Evolutionary conservation across 2,888 invertebrate species (phyloP), one percentile per base, ranked within the genome.

Genomic region (Diogma glabrata): DNA sequence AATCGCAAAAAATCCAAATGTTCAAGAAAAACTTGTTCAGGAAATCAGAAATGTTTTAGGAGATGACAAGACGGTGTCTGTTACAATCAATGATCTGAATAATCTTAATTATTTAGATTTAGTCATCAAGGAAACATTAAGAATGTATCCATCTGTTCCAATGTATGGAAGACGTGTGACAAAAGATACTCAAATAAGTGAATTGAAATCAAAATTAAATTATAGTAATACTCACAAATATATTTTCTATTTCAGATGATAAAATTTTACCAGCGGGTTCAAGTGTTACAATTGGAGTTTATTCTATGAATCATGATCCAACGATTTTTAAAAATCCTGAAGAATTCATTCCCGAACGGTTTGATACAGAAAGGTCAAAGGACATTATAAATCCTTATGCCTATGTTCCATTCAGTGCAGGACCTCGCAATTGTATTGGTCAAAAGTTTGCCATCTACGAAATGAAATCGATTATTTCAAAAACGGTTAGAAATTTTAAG

Each of bases 261-360:
- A n/a, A n/a, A n/a, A n/a, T n/a, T n/a, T n/a, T 43, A 22, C 43
- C 43, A 5, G 23, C 14, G 20, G 43, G 43, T 7, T 14, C 43
- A 22, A 22, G 23, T 22, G 14, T 43, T 43, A 7, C n/a, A 22
- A 43, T 22, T 43, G n/a, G 14, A 14, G n/a, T 43, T 20, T 43
- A 43, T 22, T n/a, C 22, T 22, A 43, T 23, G 12, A 20, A 43
- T 43, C 43, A 43, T 43, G 43, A 43, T 22, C n/a, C 43, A 7
- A 43, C 7, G 7, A 43, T 43, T 22, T 43, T 22, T n/a, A 20
- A 20, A 3, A 23, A 43, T 12, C 43, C 43, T 14, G 22, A 43
- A 9, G 23, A 43, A 43, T 43, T 43, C 23, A 23, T 22, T 43
- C 43, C 43, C 3, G 43, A 43, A 22, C 43, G 43, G n/a, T 43